Conservation (phyloP, 2,797 vertebrate species). For the Kryptolebias ocellatus region DNA sequence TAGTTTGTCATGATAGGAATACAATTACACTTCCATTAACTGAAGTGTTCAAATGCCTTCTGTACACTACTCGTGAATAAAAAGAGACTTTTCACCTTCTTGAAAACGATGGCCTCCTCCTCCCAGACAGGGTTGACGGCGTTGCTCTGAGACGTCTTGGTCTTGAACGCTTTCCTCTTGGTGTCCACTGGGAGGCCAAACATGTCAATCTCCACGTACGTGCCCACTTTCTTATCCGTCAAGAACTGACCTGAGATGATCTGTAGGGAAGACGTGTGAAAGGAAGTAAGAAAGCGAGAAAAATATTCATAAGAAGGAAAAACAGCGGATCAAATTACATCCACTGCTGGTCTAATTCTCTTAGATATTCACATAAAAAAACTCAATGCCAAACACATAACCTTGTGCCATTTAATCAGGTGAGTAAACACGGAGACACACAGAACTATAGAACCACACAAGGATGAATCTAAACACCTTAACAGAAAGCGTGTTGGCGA, state of each 20-base stretch:
- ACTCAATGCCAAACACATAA: too few relatives aligned
- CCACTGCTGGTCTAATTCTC: too few relatives aligned
- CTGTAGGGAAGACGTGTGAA: slow-evolving; percentile 64
- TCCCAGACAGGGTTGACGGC: slow-evolving; percentile 98
- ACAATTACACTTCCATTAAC: too few relatives aligned
- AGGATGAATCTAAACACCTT: slow-evolving; percentile 82
- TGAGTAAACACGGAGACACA: not conserved
- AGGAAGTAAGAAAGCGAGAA: not conserved
- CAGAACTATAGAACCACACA: too few relatives aligned
- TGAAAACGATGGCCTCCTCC: slow-evolving; percentile 96
- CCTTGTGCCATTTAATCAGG: not conserved
- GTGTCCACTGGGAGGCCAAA: slow-evolving; percentile 97
- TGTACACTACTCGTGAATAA: not conserved
- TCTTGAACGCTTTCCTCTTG: slow-evolving; percentile 95
- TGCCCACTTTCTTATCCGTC: slow-evolving; percentile 95
- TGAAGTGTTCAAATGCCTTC: not conserved
- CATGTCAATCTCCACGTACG: slow-evolving; percentile 97
- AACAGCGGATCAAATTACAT: not conserved
- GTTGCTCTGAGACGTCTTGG: slow-evolving; percentile 95
- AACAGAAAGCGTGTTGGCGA: slow-evolving; percentile 96
- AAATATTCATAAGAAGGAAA: not conserved
- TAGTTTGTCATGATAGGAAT: too few relatives aligned
- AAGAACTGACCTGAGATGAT: slow-evolving; percentile 98
- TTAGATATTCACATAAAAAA: too few relatives aligned
- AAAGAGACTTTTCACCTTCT: slow-evolving; percentile 84